Percentiles rank a stretch among this genome's conserved stretches.
Conservation (phyloP, 1,140 invertebrate genomes). For the Notospermus geniculatus region DNA sequence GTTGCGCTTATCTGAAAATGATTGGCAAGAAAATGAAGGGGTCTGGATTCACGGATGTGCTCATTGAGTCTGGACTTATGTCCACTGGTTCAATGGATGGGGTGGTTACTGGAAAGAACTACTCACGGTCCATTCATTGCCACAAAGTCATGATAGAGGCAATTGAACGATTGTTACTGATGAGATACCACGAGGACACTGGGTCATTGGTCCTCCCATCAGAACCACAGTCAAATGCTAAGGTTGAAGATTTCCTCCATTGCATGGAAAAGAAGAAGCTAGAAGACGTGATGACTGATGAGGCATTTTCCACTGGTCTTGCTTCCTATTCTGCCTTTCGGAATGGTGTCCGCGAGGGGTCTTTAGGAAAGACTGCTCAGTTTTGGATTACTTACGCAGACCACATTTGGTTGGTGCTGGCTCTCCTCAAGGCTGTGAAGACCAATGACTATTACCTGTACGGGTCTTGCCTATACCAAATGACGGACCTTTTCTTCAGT, state of each 20-base stretch:
- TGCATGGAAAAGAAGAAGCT: not conserved
- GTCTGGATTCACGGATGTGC: constrained; percentile 18
- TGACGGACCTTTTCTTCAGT: constrained; percentile 28
- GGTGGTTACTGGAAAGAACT: constrained; percentile 22
- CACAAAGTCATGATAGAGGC: constrained; percentile 19
- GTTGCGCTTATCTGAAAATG: constrained; percentile 28
- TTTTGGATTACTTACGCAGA: constrained; percentile 29
- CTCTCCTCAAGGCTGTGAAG: constrained; percentile 25
- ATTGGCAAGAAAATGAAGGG: constrained; percentile 30
- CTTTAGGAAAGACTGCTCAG: constrained; percentile 23
- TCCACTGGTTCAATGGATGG: constrained; percentile 18
- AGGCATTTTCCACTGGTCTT: not conserved
- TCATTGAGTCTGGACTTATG: constrained; percentile 23
- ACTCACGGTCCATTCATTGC: constrained; percentile 22
- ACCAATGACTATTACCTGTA: constrained; percentile 25
- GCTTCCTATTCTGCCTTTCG: not conserved
- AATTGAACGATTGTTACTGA: constrained; percentile 14
- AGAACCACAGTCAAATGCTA: not conserved
- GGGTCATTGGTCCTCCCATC: not conserved
- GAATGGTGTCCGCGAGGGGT: constrained; percentile 5
- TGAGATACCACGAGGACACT: not conserved
- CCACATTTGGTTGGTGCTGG: constrained; percentile 22
- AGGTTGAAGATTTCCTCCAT: not conserved
- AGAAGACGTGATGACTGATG: not conserved
- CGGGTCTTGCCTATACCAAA: constrained; percentile 14